These are phyloP conservation scores for Pseudanteris insignis DNA, from an alignment of 2,888 invertebrate species.

Conservation along the genomic window DNA sequence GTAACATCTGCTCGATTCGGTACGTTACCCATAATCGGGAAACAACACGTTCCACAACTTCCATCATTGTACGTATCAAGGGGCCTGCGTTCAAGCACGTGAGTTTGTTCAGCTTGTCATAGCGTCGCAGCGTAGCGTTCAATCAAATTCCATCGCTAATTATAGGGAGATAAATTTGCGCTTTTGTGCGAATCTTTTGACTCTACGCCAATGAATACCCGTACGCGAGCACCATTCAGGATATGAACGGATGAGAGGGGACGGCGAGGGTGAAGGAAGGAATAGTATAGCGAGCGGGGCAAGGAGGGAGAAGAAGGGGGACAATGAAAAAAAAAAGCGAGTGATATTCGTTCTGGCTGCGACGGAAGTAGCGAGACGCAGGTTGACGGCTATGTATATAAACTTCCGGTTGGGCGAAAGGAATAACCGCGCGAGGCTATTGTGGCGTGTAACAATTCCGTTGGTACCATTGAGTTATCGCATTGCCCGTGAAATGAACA, in stretches of 20 bases:
- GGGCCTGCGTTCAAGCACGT: too few relatives aligned
- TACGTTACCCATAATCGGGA: too few relatives aligned
- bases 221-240: too few relatives aligned
- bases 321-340: conserved; percentile 4
- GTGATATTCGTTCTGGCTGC: conserved; percentile 30
- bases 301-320: too few relatives aligned
- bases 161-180: conserved; percentile 4
- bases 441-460: conserved; percentile 44
- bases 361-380: conserved; percentile 51
- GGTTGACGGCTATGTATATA: conserved; percentile 53
- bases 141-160: conserved; percentile 9
- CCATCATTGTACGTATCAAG: too few relatives aligned
- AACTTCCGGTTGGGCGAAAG: conserved; percentile 52
- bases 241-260: too few relatives aligned
- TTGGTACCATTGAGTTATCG: conserved; percentile 26
- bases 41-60: too few relatives aligned
- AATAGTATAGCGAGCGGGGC: too few relatives aligned
- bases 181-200: conserved; percentile 4
- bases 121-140: too few relatives aligned
- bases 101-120: too few relatives aligned
- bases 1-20: too few relatives aligned
- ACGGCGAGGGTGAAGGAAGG: not conserved
- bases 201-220: too few relatives aligned
- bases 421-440: conserved; percentile 50
- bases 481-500: conserved; percentile 26